Evolutionary conservation across 2,113 vertebrate genomes (phyloP).

Genomic region (Leptosomus discolor): DNA sequence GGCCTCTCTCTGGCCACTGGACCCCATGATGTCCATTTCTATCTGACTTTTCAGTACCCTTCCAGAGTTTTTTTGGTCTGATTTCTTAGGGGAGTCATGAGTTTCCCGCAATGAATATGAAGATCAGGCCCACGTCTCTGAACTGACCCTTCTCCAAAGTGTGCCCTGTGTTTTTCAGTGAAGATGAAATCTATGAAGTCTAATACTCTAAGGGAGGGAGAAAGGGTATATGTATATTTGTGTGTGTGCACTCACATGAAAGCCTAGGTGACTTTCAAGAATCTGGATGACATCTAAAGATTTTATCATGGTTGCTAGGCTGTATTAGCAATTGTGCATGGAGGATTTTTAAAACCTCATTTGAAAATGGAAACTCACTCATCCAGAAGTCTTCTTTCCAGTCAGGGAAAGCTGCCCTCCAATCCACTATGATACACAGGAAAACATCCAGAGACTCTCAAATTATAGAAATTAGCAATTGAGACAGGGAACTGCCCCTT

Average conservation of each 20-base stretch:
- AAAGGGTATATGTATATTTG: background rate
- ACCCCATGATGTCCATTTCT: background rate
- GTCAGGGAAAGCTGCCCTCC: background rate
- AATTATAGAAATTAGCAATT: background rate
- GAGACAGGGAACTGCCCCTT: background rate
- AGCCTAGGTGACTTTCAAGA: background rate
- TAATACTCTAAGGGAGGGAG: background rate
- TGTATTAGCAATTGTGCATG: background rate
- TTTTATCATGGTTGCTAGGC: background rate
- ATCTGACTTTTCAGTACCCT: background rate
- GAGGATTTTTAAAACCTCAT: background rate
- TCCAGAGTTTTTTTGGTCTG: background rate
- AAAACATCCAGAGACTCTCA: background rate
- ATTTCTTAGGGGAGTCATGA: background rate
- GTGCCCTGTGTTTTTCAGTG: background rate
- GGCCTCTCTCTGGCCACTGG: background rate
- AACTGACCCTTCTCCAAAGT: background rate
- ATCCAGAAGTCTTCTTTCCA: background rate
- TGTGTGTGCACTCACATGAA: background rate
- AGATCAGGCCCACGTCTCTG: background rate
- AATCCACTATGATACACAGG: background rate
- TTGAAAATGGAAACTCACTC: background rate
- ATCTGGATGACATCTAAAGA: background rate
- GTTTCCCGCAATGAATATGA: background rate
- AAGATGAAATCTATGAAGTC: background rate